phyloP scores from a whole-genome alignment of 1,140 invertebrate genomes.

The Bombus fervidus region DNA sequence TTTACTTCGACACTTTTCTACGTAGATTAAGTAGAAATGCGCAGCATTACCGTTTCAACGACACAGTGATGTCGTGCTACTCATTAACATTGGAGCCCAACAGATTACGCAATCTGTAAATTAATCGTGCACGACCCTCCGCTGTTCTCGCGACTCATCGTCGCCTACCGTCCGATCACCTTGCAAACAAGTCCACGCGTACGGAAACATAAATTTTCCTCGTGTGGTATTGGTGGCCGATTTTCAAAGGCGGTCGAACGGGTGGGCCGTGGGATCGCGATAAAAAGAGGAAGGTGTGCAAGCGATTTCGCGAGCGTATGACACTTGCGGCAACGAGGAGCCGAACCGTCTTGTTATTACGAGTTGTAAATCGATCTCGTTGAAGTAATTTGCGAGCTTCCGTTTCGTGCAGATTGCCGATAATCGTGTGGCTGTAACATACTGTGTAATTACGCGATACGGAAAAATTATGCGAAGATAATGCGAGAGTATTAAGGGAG shows the following conservation, averaged over 20 bases:
- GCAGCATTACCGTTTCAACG: background rate
- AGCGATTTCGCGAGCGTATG: background rate
- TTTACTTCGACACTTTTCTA: background rate
- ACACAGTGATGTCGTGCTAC: background rate
- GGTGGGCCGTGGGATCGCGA: background rate
- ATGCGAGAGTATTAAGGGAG: background rate
- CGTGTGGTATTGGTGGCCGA: background rate
- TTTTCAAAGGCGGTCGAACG: background rate
- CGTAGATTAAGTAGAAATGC: no score
- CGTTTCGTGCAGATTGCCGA: background rate
- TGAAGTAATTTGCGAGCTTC: background rate
- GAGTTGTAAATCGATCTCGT: constrained; percentile 7
- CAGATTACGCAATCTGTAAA: constrained; percentile 8
- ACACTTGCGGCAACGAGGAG: background rate
- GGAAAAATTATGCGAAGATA: background rate
- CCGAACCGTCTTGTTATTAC: background rate
- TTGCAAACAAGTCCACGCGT: background rate
- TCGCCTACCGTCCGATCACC: constrained; percentile 1
- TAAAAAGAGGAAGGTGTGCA: background rate
- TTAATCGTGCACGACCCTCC: background rate
- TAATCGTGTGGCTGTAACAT: background rate
- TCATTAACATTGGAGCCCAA: background rate
- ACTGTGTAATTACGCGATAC: constrained; percentile 1
- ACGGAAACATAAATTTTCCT: constrained; percentile 31
- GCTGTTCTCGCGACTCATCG: constrained; percentile 26